Conservation (phyloP, 2,113 vertebrate genomes). For the Chauna torquata region DNA sequence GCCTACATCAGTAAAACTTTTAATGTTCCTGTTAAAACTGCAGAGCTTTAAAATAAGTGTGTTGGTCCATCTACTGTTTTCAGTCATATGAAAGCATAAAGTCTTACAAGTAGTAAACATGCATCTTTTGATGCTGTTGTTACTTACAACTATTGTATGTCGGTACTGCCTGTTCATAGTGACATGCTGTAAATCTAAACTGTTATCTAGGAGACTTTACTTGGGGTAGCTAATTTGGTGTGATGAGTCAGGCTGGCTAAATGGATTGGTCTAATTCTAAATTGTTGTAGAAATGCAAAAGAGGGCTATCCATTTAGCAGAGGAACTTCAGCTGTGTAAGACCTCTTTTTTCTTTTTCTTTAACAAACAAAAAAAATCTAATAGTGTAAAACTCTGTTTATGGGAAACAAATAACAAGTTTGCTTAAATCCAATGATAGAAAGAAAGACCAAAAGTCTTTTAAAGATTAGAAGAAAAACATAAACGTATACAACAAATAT, state of each 20-base stretch:
- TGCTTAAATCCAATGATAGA: background rate
- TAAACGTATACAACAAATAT: background rate
- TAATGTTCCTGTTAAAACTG: no score
- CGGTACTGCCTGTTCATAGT: background rate
- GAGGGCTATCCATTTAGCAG: background rate
- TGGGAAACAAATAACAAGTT: background rate
- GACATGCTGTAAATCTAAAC: background rate
- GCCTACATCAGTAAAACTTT: background rate
- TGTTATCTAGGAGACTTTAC: background rate
- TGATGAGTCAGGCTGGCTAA: background rate
- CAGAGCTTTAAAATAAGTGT: slow-evolving; percentile 42
- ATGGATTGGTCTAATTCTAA: background rate
- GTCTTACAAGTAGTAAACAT: background rate
- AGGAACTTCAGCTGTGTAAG: no score
- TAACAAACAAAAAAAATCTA: no score
- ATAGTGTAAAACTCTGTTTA: background rate
- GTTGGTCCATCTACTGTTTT: background rate
- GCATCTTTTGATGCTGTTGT: background rate
- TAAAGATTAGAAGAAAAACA: background rate
- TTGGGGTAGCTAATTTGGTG: background rate
- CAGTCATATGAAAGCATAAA: slow-evolving; percentile 17
- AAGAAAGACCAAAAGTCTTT: background rate
- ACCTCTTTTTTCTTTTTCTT: no score
- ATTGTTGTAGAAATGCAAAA: background rate
- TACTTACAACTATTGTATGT: background rate